Evolutionary conservation across 1,140 invertebrate genomes (phyloP), one percentile per base, ranked within the genome.

Genomic region (Hyphantria cunea): DNA sequence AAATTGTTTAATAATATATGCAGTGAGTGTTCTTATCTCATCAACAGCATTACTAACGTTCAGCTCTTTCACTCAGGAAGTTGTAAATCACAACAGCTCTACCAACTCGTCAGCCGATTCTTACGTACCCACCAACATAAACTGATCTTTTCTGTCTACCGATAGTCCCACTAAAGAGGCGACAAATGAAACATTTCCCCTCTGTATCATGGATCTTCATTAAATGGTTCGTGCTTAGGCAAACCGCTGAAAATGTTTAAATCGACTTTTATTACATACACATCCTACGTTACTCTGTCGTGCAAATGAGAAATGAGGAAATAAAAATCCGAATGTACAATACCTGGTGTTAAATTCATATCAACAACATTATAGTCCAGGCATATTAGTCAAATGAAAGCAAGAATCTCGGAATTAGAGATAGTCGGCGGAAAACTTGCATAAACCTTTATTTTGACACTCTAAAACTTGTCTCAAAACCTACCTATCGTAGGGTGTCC

Each of bases 181-280:
- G 13, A 50, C 25, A 50, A 58, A 37, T 48, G 31, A 47, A 25
- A 54, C 44, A 54, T 5, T 42, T 34, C 12, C 11, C 5, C 11
- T 10, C 8, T 14, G 3, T 42, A 48, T 13, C 44, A 48, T 11
- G 51, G 73, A n/a, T 74, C 76, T 50, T 10, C 0, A 15, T 66
- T n/a, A 74, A 58, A 51, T 45, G 78, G 78, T 77, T 12, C n/a
- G n/a, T 39, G 58, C 51, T 72, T 73, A 75, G 60, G 68, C 49
- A 55, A 77, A 78, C 71, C 76, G 42, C 77, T 82, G 81, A 84
- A 88, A 82, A 76, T 74, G 64, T 82, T n/a, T 81, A 82, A 77
- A 78, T 80, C 70, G 78, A 78, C 55, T 77, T 85, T 88, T 85
- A 86, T 74, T 80, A 63, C 72, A 49, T 58, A 66, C 61, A 49